Evolutionary conservation across 2,797 vertebrate genomes (phyloP), one percentile per base, ranked within the genome.

Genomic region (Ibycter americanus): DNA sequence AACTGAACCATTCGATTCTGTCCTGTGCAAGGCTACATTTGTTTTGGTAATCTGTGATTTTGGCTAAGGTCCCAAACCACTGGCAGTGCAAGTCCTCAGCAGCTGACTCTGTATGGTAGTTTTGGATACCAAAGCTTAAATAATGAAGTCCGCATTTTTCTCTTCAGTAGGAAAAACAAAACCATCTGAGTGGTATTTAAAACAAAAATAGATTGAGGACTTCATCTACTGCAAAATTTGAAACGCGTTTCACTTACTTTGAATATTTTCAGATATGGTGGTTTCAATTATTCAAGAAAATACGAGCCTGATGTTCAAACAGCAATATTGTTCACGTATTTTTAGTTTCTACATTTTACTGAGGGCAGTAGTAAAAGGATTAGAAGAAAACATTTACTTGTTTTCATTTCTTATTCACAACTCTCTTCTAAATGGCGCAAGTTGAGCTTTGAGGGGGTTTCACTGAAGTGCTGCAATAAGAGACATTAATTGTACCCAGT

Each of bases 121-220:
- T 96, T 93, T 96, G 89, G 86, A 93, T 94, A 91, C 63, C 78
- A 92, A 91, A 97, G 34, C 84, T 92, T 87, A 95, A 91, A 94
- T 92, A 95, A 96, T 89, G 74, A 95, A 94, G 65, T 68, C 87
- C 5, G 0, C 73, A 74, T 89, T 92, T 90, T 91, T 90, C 94
- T 44, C n/a, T 83, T 92, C 74, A 85, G 71, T 68, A 76, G 61
- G 84, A 91, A 95, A 96, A 97, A 74, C 65, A 83, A 93, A 97
- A 96, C 90, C 83, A 96, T 95, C 81, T 96, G 96, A 95, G 83
- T 62, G 32, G 49, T 58, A 89, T 93, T 96, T 96, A 65, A 96
- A 96, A 74, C 34, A 85, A 94, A 95, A 96, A 92, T 89, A 89
- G 65, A 47, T 89, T 61, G 84, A 90, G 65, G 89, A 74, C 65